Conservation (phyloP, 2,888 invertebrate genomes). For the Dynastes hyllus region DNA sequence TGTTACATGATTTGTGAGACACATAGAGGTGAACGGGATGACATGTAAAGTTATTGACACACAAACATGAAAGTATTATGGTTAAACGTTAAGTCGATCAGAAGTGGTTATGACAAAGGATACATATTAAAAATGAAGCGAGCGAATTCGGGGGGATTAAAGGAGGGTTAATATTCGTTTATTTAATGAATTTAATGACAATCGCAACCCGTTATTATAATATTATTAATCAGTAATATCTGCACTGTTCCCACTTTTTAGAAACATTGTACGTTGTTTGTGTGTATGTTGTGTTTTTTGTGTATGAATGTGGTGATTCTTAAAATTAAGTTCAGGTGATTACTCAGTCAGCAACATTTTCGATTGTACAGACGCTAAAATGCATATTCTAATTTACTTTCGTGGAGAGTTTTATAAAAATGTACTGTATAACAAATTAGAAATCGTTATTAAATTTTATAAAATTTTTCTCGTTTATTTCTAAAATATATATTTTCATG, state of each 20-base stretch:
- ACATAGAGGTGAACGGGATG: constrained; percentile 34
- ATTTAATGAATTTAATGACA: constrained; percentile 39
- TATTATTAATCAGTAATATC: constrained; percentile 37
- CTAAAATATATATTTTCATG: no score
- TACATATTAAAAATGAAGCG: constrained; percentile 16
- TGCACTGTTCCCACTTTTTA: constrained; percentile 37
- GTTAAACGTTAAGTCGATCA: constrained; percentile 38
- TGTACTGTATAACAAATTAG: no score
- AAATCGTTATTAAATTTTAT: no score
- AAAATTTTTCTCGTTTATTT: no score
- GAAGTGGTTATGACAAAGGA: neutral
- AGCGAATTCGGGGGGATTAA: constrained; percentile 17
- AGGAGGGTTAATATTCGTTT: constrained; percentile 37
- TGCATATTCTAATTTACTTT: constrained; percentile 1
- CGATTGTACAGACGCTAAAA: neutral
- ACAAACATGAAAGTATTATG: constrained; percentile 40
- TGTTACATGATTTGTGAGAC: constrained; percentile 48
- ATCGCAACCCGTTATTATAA: constrained; percentile 40
- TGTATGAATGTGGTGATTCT: constrained; percentile 19
- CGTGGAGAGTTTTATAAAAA: no score
- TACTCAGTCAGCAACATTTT: constrained; percentile 19
- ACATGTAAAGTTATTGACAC: constrained; percentile 54
- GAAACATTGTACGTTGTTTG: constrained; percentile 23
- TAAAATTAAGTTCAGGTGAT: neutral
- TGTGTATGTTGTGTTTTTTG: constrained; percentile 12